Evolutionary conservation across 2,113 vertebrate genomes (phyloP).

Genomic region (Conger conger): DNA sequence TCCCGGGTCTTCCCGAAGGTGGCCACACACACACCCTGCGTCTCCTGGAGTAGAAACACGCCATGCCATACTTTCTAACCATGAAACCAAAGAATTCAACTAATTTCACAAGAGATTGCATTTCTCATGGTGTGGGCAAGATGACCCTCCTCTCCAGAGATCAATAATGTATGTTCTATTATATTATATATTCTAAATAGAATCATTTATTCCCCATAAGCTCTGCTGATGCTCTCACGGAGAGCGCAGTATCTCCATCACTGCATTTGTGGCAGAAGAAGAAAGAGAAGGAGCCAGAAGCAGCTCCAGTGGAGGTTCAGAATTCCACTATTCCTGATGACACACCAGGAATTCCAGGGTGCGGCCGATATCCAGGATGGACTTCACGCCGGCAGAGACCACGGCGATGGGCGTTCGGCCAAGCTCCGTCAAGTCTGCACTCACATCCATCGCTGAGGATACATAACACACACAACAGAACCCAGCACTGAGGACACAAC

Average conservation of each 20-base stretch:
- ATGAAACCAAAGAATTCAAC: not conserved
- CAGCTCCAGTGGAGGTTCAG: not conserved
- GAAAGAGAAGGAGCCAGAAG: slow-evolving; percentile 9
- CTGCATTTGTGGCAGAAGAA: not conserved
- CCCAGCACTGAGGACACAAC: no score
- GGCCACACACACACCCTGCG: slow-evolving; percentile 85
- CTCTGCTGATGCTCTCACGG: not conserved
- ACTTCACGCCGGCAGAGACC: slow-evolving; percentile 85
- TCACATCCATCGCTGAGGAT: slow-evolving; percentile 82
- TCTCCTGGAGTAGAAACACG: slow-evolving; percentile 70
- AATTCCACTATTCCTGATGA: not conserved
- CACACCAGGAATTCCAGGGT: slow-evolving; percentile 87
- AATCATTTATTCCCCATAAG: not conserved
- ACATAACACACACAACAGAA: not conserved
- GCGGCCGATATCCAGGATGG: slow-evolving; percentile 86
- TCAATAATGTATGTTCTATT: no score
- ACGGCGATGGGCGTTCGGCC: slow-evolving; percentile 84
- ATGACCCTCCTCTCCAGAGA: no score
- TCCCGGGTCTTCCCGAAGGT: slow-evolving; percentile 76
- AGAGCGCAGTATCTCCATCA: not conserved
- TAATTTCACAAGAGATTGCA: not conserved
- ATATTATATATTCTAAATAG: not conserved
- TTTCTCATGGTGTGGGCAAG: no score
- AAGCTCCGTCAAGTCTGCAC: slow-evolving; percentile 85
- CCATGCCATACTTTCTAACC: not conserved